Evolutionary conservation across 23 tunicate genomes (phyloP).

Genomic region (Diplosoma virens): DNA sequence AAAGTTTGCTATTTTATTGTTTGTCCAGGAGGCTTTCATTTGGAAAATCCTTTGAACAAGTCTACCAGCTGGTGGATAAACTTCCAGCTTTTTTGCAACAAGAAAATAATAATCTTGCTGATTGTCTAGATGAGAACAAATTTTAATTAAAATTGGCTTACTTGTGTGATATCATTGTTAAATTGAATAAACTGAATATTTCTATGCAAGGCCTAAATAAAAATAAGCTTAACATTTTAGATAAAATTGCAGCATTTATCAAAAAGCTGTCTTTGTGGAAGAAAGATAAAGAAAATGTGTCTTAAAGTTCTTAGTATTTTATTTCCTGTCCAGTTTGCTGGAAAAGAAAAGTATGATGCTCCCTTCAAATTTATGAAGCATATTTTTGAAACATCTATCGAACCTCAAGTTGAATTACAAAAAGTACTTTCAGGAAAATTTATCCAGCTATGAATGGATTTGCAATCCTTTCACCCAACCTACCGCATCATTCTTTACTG

Average conservation of each 20-base stretch:
- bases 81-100: conserved; percentile 34
- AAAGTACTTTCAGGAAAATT: conserved; percentile 25
- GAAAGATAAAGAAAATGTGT: conserved; percentile 20
- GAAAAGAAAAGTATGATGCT: conserved; percentile 36
- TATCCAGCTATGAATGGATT: conserved; percentile 30
- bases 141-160: conserved; percentile 41
- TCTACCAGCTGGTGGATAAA: conserved; percentile 41
- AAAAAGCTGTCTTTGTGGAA: conserved; percentile 30
- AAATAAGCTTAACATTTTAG: conserved; percentile 33
- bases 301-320: conserved; percentile 26
- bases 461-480: conserved; percentile 29
- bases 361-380: conserved; percentile 29
- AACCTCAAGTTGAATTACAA: conserved; percentile 25
- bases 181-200: conserved; percentile 34
- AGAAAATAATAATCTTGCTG: conserved; percentile 33
- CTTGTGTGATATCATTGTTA: conserved; percentile 33
- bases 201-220: conserved; percentile 35
- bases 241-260: conserved; percentile 27
- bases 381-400: conserved; percentile 31
- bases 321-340: conserved; percentile 26
- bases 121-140: conserved; percentile 16
- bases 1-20: conserved; percentile 33
- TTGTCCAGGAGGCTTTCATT: conserved; percentile 37
- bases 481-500: conserved; percentile 15
- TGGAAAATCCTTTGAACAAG: conserved; percentile 42